phyloP scores from a whole-genome alignment of 1,140 invertebrate species.

The Diabrotica undecimpunctata region DNA sequence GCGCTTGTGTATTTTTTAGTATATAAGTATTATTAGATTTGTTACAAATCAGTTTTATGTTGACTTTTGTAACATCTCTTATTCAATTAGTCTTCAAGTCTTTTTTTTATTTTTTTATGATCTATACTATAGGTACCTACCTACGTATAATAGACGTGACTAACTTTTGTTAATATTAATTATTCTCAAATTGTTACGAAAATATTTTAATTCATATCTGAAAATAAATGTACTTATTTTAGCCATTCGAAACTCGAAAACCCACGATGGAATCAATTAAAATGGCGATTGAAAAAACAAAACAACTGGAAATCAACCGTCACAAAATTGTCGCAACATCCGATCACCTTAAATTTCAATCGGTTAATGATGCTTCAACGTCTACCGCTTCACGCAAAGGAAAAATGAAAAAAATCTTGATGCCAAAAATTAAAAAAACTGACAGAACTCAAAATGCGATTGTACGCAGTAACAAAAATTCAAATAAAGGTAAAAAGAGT shows the following conservation, averaged over 20 bases:
- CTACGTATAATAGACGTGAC: too few species aligned
- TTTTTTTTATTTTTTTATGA: too few species aligned
- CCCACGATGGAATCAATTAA: slow-evolving; percentile 12
- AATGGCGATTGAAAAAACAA: slow-evolving; percentile 15
- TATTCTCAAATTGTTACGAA: background rate
- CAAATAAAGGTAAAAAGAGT: slow-evolving; percentile 4
- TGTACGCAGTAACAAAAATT: background rate
- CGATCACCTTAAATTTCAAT: too few species aligned
- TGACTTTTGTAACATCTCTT: too few species aligned
- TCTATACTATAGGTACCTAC: too few species aligned
- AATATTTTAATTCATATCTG: background rate
- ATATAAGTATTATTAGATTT: too few species aligned
- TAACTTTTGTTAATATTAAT: too few species aligned
- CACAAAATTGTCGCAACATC: slow-evolving; percentile 11
- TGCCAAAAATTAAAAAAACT: too few species aligned
- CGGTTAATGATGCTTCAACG: slow-evolving; percentile 15
- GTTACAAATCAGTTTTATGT: too few species aligned
- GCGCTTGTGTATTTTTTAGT: too few species aligned
- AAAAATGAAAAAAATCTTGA: slow-evolving; percentile 6
- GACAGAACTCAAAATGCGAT: background rate
- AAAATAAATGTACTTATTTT: background rate
- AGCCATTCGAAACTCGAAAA: slow-evolving; percentile 9
- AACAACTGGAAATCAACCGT: slow-evolving; percentile 10
- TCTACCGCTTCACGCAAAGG: background rate
- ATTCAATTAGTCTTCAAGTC: too few species aligned